Percentiles rank a stretch among this genome's conserved stretches.
These are phyloP conservation scores for Barbus barbus DNA, from an alignment of 2,113 vertebrate species.

Conservation along the genomic window DNA sequence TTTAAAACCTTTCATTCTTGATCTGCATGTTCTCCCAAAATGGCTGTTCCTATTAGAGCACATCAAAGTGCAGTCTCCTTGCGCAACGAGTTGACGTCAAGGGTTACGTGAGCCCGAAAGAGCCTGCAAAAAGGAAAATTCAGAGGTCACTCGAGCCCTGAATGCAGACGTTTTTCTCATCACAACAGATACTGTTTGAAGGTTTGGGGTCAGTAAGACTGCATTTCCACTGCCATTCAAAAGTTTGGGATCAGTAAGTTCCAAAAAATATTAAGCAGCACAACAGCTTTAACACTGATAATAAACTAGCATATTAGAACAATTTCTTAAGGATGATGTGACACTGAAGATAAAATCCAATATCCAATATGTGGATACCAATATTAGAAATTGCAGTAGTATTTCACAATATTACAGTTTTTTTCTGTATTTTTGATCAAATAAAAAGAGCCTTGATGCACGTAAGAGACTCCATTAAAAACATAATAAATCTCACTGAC, in stretches of 20 bases:
- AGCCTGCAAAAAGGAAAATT: slow-evolving; percentile 30
- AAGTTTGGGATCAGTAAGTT: neutral
- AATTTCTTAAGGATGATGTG: too few relatives aligned
- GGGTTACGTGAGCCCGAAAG: slow-evolving; percentile 17
- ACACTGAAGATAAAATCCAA: too few relatives aligned
- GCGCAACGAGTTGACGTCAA: slow-evolving; percentile 16
- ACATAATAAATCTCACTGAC: too few relatives aligned
- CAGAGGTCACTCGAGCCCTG: neutral
- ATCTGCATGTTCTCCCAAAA: slow-evolving; percentile 44
- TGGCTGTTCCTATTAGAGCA: slow-evolving; percentile 37
- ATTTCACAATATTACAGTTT: neutral
- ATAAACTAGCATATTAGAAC: too few relatives aligned
- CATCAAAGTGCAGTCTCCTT: slow-evolving; percentile 42
- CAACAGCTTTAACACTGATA: too few relatives aligned
- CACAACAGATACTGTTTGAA: neutral
- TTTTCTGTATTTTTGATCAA: neutral
- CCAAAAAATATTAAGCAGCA: too few relatives aligned
- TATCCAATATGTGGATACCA: too few relatives aligned
- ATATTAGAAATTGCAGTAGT: neutral
- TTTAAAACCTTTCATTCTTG: slow-evolving; percentile 46
- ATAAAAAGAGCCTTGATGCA: too few relatives aligned
- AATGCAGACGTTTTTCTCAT: neutral
- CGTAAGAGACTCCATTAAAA: too few relatives aligned
- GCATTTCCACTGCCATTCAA: neutral
- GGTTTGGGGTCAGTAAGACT: neutral